These are phyloP conservation scores for Recurvirostra avosetta DNA, from an alignment of 2,113 vertebrate genomes.

Conservation along the genomic window DNA sequence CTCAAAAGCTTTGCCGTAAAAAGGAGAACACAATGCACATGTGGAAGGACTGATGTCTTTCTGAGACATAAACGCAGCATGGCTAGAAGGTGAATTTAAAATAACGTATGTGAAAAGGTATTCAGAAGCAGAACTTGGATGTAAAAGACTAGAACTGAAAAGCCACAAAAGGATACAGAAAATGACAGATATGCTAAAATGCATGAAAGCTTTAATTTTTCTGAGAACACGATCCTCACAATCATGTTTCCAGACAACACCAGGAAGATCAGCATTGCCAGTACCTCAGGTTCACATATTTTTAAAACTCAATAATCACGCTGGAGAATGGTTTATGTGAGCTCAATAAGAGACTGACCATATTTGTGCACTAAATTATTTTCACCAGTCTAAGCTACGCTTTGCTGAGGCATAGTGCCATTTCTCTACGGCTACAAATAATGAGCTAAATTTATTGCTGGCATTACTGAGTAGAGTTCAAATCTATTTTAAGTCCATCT, in stretches of 20 bases:
- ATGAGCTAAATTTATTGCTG: constrained; percentile 4
- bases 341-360: not conserved
- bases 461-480: not conserved
- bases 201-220: not conserved
- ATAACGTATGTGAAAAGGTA: not conserved
- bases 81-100: not conserved
- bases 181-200: not conserved
- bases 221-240: not conserved
- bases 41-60: not conserved
- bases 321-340: not conserved
- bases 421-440: not conserved
- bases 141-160: not conserved
- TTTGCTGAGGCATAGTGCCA: not conserved
- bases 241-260: not conserved
- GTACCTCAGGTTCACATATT: not conserved
- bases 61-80: not conserved
- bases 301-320: not conserved
- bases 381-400: not conserved
- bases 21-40: not conserved
- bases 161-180: not conserved
- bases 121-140: not conserved
- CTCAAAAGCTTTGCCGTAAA: not conserved
- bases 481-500: not conserved
- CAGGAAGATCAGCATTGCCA: not conserved
- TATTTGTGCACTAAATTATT: not conserved